Evolutionary conservation across 2,888 invertebrate species (phyloP).

Genomic region (Caprella mutica): DNA sequence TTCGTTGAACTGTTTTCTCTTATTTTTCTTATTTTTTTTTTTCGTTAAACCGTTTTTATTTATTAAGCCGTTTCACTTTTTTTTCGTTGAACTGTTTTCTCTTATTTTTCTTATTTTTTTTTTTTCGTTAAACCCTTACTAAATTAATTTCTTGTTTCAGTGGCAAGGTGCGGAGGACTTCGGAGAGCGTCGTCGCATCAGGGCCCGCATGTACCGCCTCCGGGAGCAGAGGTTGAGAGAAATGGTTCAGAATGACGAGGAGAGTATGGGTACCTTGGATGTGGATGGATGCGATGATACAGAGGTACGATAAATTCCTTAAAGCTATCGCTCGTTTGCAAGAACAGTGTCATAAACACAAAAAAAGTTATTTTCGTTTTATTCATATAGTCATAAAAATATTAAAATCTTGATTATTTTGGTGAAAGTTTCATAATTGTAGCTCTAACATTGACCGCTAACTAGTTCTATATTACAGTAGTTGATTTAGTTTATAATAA

Average conservation of each 20-base stretch:
- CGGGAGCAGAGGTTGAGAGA: slow-evolving; percentile 65
- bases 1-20: too few species aligned
- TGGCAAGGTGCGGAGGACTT: slow-evolving; percentile 80
- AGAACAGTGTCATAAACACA: too few species aligned
- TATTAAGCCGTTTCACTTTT: neutral
- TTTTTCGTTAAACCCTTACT: neutral
- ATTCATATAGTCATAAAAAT: too few species aligned
- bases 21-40: too few species aligned
- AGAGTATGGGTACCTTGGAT: slow-evolving; percentile 27
- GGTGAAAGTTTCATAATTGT: too few species aligned
- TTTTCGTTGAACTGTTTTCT: neutral
- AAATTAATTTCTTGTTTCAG: slow-evolving; percentile 45
- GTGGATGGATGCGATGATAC: slow-evolving; percentile 14
- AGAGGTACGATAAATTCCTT: too few species aligned
- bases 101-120: neutral
- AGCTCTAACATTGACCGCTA: too few species aligned
- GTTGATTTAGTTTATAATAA: too few species aligned
- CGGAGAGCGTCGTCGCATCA: slow-evolving; percentile 71
- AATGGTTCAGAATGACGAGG: slow-evolving; percentile 35
- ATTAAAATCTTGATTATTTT: too few species aligned
- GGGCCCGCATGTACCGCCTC: slow-evolving; percentile 70
- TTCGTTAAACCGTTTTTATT: neutral
- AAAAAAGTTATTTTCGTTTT: too few species aligned
- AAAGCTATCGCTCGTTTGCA: too few species aligned
- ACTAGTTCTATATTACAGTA: too few species aligned